phyloP scores from a whole-genome alignment of 2,113 vertebrate species.

The Atractosteus spatula region DNA sequence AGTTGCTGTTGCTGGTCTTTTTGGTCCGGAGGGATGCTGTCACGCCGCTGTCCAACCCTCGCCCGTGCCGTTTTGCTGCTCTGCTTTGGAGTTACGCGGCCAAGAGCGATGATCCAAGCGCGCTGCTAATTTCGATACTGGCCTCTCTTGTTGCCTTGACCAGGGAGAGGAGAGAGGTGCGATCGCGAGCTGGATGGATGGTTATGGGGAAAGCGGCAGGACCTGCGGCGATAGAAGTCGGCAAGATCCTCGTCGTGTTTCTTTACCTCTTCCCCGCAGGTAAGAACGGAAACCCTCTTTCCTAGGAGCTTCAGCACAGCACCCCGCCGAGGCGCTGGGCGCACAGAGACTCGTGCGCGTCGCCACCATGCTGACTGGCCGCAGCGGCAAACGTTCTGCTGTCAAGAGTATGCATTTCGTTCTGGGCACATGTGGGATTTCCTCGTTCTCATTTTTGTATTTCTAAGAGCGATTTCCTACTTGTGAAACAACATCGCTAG shows the following conservation, averaged over 20 bases:
- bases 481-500: no score
- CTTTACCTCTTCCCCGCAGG: slow-evolving; percentile 86
- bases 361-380: no score
- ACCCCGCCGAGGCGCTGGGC: no score
- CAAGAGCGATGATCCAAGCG: slow-evolving; percentile 25
- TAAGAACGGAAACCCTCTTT: slow-evolving; percentile 61
- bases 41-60: background rate
- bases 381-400: no score
- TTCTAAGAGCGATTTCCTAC: no score
- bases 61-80: background rate
- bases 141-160: slow-evolving; percentile 41
- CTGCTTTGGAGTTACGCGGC: slow-evolving; percentile 49
- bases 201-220: slow-evolving; percentile 97
- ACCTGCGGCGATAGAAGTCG: slow-evolving; percentile 89
- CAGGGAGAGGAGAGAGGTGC: slow-evolving; percentile 91
- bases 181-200: slow-evolving; percentile 98
- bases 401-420: no score
- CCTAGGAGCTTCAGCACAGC: background rate
- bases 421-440: no score
- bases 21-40: slow-evolving; percentile 1
- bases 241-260: slow-evolving; percentile 81
- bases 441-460: no score
- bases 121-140: slow-evolving; percentile 14
- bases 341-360: background rate
- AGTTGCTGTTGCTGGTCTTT: background rate